Conservation (phyloP, 2,797 vertebrate species). For the Myotis daubentonii region DNA sequence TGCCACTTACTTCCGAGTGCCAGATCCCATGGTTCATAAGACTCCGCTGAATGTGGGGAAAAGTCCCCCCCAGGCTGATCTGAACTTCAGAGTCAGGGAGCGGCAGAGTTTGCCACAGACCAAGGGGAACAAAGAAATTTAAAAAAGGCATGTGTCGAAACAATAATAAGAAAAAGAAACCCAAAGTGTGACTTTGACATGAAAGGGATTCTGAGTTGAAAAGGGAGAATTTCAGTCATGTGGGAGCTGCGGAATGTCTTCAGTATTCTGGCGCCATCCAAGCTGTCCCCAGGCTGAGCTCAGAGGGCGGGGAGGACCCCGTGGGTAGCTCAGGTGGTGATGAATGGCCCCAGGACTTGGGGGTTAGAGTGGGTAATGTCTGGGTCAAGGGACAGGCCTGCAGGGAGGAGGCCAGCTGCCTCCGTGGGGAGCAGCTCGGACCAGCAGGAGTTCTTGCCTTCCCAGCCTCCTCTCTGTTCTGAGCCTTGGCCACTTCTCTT, state of each 20-base stretch:
- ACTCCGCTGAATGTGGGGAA: background rate
- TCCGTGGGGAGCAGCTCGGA: background rate
- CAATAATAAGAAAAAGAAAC: background rate
- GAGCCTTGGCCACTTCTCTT: background rate
- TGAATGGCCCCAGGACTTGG: too few relatives aligned
- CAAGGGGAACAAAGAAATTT: background rate
- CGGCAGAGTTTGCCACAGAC: background rate
- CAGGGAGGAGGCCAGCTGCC: background rate
- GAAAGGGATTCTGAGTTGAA: background rate
- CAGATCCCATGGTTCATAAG: background rate
- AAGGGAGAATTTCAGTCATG: background rate
- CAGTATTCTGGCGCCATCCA: background rate
- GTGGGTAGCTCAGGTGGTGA: background rate
- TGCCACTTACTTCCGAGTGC: background rate
- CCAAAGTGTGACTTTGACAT: background rate
- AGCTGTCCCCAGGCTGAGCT: background rate
- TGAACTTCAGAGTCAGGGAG: constrained; percentile 15
- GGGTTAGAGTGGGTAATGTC: background rate
- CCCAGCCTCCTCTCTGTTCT: background rate
- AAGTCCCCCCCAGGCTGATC: background rate
- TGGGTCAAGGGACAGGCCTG: background rate
- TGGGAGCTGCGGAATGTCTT: too few relatives aligned
- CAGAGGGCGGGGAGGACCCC: rapidly evolving
- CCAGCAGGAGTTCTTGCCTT: background rate
- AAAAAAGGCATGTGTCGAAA: background rate